Evolutionary conservation across 2,797 vertebrate genomes (phyloP).

Genomic region (Mormyrus hasselquistii): DNA sequence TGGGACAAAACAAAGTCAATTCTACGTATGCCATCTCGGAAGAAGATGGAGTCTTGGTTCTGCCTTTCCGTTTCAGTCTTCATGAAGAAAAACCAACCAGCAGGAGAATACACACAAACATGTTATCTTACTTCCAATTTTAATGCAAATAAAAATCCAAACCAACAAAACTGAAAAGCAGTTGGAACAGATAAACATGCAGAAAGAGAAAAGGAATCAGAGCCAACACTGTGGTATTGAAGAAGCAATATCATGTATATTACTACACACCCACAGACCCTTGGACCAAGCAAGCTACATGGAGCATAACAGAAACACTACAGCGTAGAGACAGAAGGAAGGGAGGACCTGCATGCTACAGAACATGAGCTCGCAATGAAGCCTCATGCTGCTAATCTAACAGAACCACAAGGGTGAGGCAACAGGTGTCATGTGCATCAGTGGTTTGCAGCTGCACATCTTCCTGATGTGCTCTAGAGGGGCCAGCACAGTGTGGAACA

Average conservation of each 20-base stretch:
- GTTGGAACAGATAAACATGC: background rate
- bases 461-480: background rate
- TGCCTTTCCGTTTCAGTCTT: conserved; percentile 55
- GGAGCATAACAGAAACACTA: background rate
- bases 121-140: background rate
- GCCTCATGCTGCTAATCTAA: background rate
- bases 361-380: background rate
- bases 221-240: background rate
- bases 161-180: background rate
- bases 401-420: background rate
- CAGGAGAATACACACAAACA: background rate
- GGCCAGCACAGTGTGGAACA: background rate
- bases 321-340: background rate
- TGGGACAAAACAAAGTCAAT: conserved; percentile 71
- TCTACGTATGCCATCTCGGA: conserved; percentile 62
- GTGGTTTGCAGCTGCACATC: background rate
- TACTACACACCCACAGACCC: background rate
- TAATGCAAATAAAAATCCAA: background rate
- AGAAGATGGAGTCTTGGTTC: conserved; percentile 66
- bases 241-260: background rate
- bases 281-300: background rate
- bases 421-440: background rate
- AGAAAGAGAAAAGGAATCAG: background rate
- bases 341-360: background rate
- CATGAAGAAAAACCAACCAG: background rate